A percentile compares a stretch with the other conserved stretches of the same genome.
phyloP scores from a whole-genome alignment of 2,797 vertebrate species.

The Anguilla megastoma region DNA sequence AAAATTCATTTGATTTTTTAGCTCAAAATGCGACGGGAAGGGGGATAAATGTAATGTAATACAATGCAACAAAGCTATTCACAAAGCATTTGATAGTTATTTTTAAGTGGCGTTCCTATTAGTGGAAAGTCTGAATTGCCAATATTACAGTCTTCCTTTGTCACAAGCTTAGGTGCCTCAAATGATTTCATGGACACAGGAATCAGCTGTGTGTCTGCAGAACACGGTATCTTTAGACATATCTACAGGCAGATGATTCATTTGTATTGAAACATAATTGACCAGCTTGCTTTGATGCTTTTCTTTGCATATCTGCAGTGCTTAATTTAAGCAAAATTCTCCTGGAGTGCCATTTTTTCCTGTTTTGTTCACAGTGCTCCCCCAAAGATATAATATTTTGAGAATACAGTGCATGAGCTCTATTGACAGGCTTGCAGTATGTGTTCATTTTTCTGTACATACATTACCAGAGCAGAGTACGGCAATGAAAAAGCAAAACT shows the following conservation, averaged over 20 bases:
- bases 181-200: neutral
- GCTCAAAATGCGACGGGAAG: neutral
- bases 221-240: neutral
- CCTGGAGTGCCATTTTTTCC: neutral
- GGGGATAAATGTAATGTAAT: neutral
- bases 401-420: neutral
- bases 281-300: neutral
- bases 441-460: neutral
- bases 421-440: neutral
- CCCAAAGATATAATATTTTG: neutral
- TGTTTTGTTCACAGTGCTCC: neutral
- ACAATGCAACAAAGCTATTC: neutral
- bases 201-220: neutral
- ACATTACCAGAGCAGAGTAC: neutral
- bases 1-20: neutral
- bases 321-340: neutral
- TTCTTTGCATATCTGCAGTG: neutral
- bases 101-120: neutral
- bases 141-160: neutral
- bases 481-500: neutral
- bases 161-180: neutral
- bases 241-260: neutral
- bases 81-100: neutral
- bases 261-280: neutral
- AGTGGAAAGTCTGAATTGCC: neutral